Evolutionary conservation across 1,140 invertebrate genomes (phyloP).

Genomic region (Drosophila arizonae): DNA sequence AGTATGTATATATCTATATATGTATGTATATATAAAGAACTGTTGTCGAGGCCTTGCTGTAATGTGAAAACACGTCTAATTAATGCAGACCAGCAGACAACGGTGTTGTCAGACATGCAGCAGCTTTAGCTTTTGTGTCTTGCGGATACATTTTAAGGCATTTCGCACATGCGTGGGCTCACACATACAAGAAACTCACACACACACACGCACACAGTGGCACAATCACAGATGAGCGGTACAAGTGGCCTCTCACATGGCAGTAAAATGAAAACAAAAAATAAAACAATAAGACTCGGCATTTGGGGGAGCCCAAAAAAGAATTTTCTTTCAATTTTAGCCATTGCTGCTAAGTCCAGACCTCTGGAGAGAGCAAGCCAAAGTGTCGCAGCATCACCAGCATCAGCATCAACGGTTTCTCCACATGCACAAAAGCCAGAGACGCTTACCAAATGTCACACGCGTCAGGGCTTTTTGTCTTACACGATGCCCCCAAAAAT

Average conservation of each 20-base stretch:
- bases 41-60: slow-evolving; percentile 14
- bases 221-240: not conserved
- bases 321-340: slow-evolving; percentile 42
- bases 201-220: not conserved
- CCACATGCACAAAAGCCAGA: slow-evolving; percentile 50
- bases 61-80: slow-evolving; percentile 64
- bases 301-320: slow-evolving; percentile 24
- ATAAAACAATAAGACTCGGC: slow-evolving; percentile 59
- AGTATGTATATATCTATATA: slow-evolving; percentile 4
- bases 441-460: slow-evolving; percentile 68
- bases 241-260: slow-evolving; percentile 30
- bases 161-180: slow-evolving; percentile 55
- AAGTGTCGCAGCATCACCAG: not conserved
- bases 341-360: slow-evolving; percentile 29
- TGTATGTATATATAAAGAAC: slow-evolving; percentile 39
- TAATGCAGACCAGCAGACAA: slow-evolving; percentile 52
- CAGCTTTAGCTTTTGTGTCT: slow-evolving; percentile 45
- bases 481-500: slow-evolving; percentile 43
- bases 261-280: slow-evolving; percentile 32
- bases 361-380: slow-evolving; percentile 10
- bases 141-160: slow-evolving; percentile 56
- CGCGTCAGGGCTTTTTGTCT: slow-evolving; percentile 65
- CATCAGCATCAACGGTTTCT: slow-evolving; percentile 16
- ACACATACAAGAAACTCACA: too few species aligned
- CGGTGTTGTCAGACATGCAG: slow-evolving; percentile 57